Base-by-base conservation (phyloP, 1,140 invertebrate species). In the Drosophila erecta region DNA sequence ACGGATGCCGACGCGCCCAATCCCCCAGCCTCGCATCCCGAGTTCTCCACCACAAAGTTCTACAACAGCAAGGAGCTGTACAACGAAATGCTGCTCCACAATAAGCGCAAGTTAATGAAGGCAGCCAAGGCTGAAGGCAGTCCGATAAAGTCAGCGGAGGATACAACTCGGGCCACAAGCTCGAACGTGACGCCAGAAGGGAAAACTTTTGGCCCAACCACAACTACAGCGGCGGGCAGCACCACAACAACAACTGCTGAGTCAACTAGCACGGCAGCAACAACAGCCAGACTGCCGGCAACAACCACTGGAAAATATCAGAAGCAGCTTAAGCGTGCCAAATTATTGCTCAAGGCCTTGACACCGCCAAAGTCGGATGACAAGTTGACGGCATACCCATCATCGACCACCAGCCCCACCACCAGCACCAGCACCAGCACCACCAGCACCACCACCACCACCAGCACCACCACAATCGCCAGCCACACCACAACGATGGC, bases 61-160 rank as follows among this genome's bases (percentile, higher is more conserved):
- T 92, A 92, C 69, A 92, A 92, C 59, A 92, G 91, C 78, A 91
- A 91, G 65, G 91, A 92, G 70, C 64, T 92, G 56, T 92, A 92
- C 76, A 92, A 91, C 75, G 91, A 92, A 74, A 92, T 92, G 91
- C 69, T 92, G 72, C 69, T 76, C 58, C 86, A 91, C 73, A 85
- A 83, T 76, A 85, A 83, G 67, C 80, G 72, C 51, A 92, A 91
- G 66, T 78, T 89, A 89, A 89, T 89, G 65, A 89, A 84, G 67
- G 84, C 79, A 61, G 62, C 57, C 55, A 72, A 47, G 15, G 43
- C 62, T 62, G 67, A 57, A 17, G 43, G 51, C 51, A 74, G 81
- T 66, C 80, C 76, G 80, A 71, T 78, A 78, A 79, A 89, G 84
- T 80, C 85, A 85, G 69, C 62, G 59, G 62, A 50, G 78, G 69